Evolutionary conservation across 1,140 invertebrate genomes (phyloP).

Genomic region (Homalodisca vitripennis): DNA sequence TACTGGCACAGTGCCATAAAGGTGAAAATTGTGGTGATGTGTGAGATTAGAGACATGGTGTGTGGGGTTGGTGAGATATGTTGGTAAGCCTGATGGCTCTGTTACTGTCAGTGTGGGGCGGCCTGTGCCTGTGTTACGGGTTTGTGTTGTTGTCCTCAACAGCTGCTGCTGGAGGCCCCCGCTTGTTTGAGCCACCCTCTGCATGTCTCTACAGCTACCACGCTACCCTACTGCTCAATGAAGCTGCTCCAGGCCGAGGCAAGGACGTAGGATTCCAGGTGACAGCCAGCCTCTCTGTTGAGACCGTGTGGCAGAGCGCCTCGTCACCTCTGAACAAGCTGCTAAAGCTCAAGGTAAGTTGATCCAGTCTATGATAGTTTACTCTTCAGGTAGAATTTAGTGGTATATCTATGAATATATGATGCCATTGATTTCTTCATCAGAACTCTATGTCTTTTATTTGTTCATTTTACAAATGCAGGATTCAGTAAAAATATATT

Average conservation of each 20-base stretch:
- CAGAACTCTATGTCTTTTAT: no score
- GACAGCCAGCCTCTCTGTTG: conserved; percentile 50
- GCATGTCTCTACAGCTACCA: conserved; percentile 49
- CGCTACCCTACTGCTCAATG: conserved; percentile 54
- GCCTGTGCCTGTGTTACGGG: conserved; percentile 35
- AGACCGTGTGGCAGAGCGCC: conserved; percentile 55
- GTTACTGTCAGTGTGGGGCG: background rate
- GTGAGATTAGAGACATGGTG: no score
- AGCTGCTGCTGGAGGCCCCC: conserved; percentile 41
- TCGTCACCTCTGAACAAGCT: conserved; percentile 49
- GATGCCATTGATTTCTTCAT: no score
- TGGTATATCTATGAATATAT: no score
- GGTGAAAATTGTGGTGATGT: background rate
- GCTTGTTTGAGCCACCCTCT: conserved; percentile 46
- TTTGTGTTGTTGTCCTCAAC: conserved; percentile 47
- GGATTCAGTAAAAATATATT: no score
- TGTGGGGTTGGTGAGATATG: conserved; percentile 9
- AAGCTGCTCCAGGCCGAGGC: conserved; percentile 46
- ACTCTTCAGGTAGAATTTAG: no score
- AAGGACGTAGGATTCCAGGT: conserved; percentile 61
- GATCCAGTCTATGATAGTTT: no score
- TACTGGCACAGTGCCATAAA: no score
- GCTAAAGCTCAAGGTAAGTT: conserved; percentile 50
- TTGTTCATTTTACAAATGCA: no score
- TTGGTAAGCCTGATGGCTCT: background rate